Evolutionary conservation across 2,888 invertebrate genomes (phyloP), one percentile per base, ranked within the genome.

Genomic region (Bellardia pandia): DNA sequence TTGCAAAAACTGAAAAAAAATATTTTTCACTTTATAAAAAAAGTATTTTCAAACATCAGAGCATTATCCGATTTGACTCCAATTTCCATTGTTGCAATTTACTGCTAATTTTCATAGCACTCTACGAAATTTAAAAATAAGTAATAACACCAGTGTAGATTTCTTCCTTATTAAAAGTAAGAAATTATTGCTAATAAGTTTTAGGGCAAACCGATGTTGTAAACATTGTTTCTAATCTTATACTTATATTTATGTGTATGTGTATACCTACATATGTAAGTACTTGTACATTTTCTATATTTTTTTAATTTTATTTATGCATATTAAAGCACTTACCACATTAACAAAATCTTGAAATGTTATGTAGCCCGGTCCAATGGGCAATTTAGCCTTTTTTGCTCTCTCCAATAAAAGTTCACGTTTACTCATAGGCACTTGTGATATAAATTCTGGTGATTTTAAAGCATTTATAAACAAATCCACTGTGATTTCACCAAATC

Each of bases 341-440:
- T 98, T 98, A 90, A 98, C 97, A 94, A 98, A 98, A 93, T 98
- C 98, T 94, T 98, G 98, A 94, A 98, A 98, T 56, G 98, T 98
- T 91, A 98, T 97, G 85, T 97, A 97, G 85, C 96, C 95, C 14
- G 93, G 91, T 81, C 93, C 94, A 86, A 87, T 91, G 72, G 93
- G 93, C 90, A 96, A 95, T 89, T 95, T 95, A 42, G 96, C 95
- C 91, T 95, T 96, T 90, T 95, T 95, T 53, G 96, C 96, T 93
- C 96, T 96, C 91, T 97, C 96, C 91, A 96, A 93, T 89, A 97
- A 94, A 88, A 96, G 95, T 93, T 97, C 96, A 90, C 96, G 95
- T 94, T 97, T 97, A 91, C 96, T 96, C 87, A 95, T 94, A 90
- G 96, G 96, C 92, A 97, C 96, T 93, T 96, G 96, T 89, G 96